Evolutionary conservation across 2,113 vertebrate genomes (phyloP).

Genomic region (Bufo bufo): DNA sequence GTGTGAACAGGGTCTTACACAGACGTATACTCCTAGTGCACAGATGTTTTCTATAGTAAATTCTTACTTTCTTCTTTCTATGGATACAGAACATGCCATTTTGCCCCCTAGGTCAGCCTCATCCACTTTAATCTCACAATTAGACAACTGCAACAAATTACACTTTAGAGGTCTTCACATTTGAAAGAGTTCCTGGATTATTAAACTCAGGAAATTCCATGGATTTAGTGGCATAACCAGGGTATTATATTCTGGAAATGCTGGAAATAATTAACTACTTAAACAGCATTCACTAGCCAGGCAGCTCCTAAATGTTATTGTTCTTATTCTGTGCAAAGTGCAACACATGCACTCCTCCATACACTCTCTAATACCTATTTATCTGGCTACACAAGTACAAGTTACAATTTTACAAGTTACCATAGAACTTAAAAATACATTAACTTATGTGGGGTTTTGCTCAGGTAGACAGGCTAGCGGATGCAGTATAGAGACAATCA

Average conservation of each 20-base stretch:
- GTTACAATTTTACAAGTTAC: no score
- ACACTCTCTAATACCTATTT: neutral
- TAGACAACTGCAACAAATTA: slow-evolving; percentile 44
- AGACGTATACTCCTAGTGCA: neutral
- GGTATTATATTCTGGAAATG: slow-evolving; percentile 19
- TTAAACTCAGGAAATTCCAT: slow-evolving; percentile 38
- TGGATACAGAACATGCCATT: neutral
- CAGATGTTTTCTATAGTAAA: neutral
- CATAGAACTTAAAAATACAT: no score
- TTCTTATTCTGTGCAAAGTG: neutral
- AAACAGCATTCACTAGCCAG: neutral
- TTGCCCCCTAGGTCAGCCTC: slow-evolving; percentile 18
- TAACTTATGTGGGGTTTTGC: no score
- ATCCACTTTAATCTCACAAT: slow-evolving; percentile 23
- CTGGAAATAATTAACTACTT: slow-evolving; percentile 41
- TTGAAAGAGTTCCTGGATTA: slow-evolving; percentile 36
- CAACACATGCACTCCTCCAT: neutral
- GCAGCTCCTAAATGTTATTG: neutral
- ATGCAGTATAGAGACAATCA: no score
- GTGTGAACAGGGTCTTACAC: neutral
- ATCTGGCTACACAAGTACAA: neutral
- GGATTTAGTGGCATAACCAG: slow-evolving; percentile 33
- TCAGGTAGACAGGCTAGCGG: no score
- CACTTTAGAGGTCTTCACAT: slow-evolving; percentile 19
- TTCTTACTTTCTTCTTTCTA: neutral